These are phyloP conservation scores for Isichthys henryi DNA, from an alignment of 2,113 vertebrate species.

Conservation along the genomic window DNA sequence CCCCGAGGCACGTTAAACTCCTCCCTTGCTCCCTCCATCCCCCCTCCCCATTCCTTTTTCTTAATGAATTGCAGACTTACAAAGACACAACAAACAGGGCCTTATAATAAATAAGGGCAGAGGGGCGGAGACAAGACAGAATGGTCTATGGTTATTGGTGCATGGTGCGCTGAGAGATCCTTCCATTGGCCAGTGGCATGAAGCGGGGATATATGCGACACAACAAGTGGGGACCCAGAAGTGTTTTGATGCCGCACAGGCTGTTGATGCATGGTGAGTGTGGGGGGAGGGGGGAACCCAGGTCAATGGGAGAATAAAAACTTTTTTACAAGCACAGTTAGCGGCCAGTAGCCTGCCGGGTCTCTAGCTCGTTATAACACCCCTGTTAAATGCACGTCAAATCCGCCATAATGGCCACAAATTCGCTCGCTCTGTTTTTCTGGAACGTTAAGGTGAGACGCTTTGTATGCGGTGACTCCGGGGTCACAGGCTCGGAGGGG, in stretches of 20 bases:
- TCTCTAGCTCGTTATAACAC: conserved; percentile 63
- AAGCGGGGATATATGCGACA: conserved; percentile 51
- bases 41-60: conserved; percentile 46
- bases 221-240: conserved; percentile 81
- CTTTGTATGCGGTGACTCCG: conserved; percentile 71
- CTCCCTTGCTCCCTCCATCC: conserved; percentile 13
- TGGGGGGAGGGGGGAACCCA: conserved; percentile 38
- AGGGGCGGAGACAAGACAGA: conserved; percentile 53
- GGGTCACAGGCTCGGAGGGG: conserved; percentile 73
- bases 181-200: conserved; percentile 55
- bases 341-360: conserved; percentile 55
- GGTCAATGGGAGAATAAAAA: conserved; percentile 66
- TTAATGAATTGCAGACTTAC: conserved; percentile 86
- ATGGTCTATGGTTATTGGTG: conserved; percentile 70
- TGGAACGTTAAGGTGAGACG: conserved; percentile 54
- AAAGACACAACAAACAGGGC: conserved; percentile 89
- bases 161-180: conserved; percentile 65
- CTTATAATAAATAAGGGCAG: conserved; percentile 83
- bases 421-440: conserved; percentile 68
- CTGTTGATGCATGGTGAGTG: conserved; percentile 61
- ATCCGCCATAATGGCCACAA: conserved; percentile 70
- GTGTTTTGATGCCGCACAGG: conserved; percentile 63
- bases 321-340: conserved; percentile 53
- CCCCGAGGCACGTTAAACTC: conserved; percentile 36
- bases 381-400: conserved; percentile 67